phyloP scores from a whole-genome alignment of 2,113 vertebrate species.

The Malurus melanocephalus region DNA sequence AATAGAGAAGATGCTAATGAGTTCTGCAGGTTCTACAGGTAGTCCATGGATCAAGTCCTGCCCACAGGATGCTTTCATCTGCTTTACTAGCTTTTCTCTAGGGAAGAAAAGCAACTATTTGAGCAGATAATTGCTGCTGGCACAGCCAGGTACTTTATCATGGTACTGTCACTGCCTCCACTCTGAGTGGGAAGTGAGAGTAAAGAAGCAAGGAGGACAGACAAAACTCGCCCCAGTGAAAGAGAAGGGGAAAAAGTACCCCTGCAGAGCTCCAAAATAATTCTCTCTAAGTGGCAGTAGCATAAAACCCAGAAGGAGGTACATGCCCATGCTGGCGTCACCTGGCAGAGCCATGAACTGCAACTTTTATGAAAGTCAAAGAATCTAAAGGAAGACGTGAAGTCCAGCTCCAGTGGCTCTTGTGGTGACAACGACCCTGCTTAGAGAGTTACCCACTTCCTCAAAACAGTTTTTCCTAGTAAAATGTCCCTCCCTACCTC shows the following conservation, averaged over 20 bases:
- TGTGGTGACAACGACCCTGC: rapidly evolving
- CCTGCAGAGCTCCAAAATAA: neutral
- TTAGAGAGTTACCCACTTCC: neutral
- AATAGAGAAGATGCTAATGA: neutral
- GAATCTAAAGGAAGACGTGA: neutral
- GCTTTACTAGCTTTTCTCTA: neutral
- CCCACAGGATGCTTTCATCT: neutral
- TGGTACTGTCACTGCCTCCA: neutral
- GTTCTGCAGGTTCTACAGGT: conserved; percentile 19
- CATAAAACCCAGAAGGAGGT: neutral
- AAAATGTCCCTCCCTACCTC: neutral
- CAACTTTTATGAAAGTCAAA: neutral
- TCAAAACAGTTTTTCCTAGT: neutral
- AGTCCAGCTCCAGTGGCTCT: neutral
- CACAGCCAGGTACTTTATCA: neutral
- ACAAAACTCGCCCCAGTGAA: neutral
- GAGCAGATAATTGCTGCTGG: neutral
- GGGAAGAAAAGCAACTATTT: neutral
- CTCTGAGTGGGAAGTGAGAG: neutral
- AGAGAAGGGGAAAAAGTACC: neutral
- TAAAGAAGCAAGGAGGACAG: neutral
- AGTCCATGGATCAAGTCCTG: conserved; percentile 2
- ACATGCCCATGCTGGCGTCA: neutral
- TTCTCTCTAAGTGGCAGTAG: neutral
- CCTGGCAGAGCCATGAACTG: neutral